Percentiles rank a stretch among this genome's conserved stretches.
Conservation (phyloP, 1,140 invertebrate species). For the Yoshiicerus persimilis region DNA sequence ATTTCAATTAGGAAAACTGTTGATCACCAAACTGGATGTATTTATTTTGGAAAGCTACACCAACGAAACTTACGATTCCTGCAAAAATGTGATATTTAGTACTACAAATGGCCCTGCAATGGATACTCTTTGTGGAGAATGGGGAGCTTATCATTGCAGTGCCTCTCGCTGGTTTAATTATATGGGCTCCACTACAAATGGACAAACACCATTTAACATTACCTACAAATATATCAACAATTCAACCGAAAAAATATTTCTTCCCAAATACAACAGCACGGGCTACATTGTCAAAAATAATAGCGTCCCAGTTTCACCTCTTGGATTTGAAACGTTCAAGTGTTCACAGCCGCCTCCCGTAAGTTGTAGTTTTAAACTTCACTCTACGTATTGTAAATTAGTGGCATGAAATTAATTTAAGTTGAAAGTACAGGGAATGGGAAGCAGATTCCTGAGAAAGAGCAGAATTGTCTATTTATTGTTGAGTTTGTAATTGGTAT, state of each 20-base stretch:
- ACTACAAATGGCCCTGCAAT: slow-evolving; percentile 69
- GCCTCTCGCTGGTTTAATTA: slow-evolving; percentile 55
- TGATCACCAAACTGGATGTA: slow-evolving; percentile 60
- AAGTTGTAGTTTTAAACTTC: background rate
- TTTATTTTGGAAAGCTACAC: slow-evolving; percentile 63
- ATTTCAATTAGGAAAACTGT: background rate
- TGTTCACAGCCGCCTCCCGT: slow-evolving; percentile 33
- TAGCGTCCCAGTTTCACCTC: slow-evolving; percentile 41
- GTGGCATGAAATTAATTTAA: no score
- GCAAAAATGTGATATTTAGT: slow-evolving; percentile 60
- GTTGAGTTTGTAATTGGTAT: no score
- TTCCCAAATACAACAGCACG: background rate
- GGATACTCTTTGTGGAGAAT: slow-evolving; percentile 67
- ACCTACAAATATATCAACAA: slow-evolving; percentile 48
- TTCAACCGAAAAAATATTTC: background rate
- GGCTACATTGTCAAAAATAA: slow-evolving; percentile 50
- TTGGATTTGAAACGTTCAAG: background rate
- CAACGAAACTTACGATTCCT: slow-evolving; percentile 65
- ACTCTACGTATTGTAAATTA: no score
- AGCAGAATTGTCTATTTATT: no score
- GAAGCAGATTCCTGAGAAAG: no score
- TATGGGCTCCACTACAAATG: slow-evolving; percentile 51
- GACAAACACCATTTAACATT: slow-evolving; percentile 56
- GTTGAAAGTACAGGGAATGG: no score
- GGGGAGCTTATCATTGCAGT: slow-evolving; percentile 62